Evolutionary conservation across 1,140 invertebrate genomes (phyloP), one percentile per base, ranked within the genome.

Genomic region (Cotesia typhae): DNA sequence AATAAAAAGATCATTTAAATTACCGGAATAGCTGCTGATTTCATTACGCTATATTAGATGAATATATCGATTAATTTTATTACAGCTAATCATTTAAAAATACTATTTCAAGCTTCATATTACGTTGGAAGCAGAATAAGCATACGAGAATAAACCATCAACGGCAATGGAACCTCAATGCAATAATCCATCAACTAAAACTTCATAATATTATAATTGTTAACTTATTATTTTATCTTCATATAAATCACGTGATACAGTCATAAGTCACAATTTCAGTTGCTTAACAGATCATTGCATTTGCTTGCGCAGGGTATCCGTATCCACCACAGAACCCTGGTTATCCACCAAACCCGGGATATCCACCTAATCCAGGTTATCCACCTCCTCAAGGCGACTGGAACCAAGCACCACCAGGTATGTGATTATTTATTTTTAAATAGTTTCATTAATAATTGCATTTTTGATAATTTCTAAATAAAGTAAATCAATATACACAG

Each of bases 401-500:
- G 80, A 60, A 78, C 80, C 87, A 87, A n/a, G 87, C 88, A 81
- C 87, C 82, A 77, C 89, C 89, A 74, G 85, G 86, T 87, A 12
- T 79, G 10, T 47, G 6, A 9, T 81, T 47, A 78, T 3, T 79
- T 76, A 60, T 79, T 36, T 17, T 72, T 17, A 20, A 20, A 37
- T 1, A 12, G 59, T 20, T n/a, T 47, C 12, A 20, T 38, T 20
- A 17, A 3, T 14, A 51, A 47, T 28, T 17, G 51, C 9, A 28
- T 68, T 55, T n/a, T 36, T 35, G 4, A 47, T 17, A 20, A 36
- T 52, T 17, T 3, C 60, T 53, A 66, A 71, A 12, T 12, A 47
- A 73, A 59, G 67, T 38, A 53, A 70, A 57, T 72, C 12, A 51
- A 70, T 72, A 20, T 14, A 51, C 66, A 74, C 53, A 52, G 67